These are phyloP conservation scores for Limnodromus scolopaceus DNA, from an alignment of 2,797 vertebrate species.

Conservation along the genomic window DNA sequence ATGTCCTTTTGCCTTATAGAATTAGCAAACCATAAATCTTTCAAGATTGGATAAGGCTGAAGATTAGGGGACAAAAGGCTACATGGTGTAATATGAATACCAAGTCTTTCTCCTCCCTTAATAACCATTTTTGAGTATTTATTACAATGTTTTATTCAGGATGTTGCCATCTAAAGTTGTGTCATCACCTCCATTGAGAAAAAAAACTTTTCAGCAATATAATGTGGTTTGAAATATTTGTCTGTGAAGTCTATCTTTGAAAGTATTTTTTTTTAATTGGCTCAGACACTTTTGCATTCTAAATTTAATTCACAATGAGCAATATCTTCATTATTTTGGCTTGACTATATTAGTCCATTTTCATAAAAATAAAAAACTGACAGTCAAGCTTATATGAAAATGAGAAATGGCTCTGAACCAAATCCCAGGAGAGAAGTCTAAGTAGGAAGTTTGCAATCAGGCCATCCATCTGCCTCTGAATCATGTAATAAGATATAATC, in stretches of 20 bases:
- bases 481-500: background rate
- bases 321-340: conserved; percentile 55
- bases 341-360: conserved; percentile 25
- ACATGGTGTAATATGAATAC: background rate
- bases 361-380: conserved; percentile 42
- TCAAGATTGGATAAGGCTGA: conserved; percentile 2
- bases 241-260: conserved; percentile 18
- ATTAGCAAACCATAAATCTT: conserved; percentile 63
- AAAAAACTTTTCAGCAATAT: background rate
- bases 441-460: conserved; percentile 41
- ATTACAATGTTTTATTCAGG: conserved; percentile 32
- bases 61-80: conserved; percentile 28
- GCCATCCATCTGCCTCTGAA: background rate
- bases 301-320: conserved; percentile 56
- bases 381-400: conserved; percentile 4
- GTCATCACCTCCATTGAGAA: conserved; percentile 17
- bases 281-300: conserved; percentile 6
- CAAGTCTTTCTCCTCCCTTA: background rate
- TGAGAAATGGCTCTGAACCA: conserved; percentile 27
- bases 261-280: conserved; percentile 2
- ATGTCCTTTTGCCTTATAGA: conserved; percentile 19
- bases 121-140: background rate
- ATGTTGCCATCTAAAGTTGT: conserved; percentile 39
- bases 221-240: conserved; percentile 14
- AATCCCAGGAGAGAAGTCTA: conserved; percentile 4